Percentiles rank a stretch among this genome's conserved stretches.
Conservation (phyloP, 1,140 invertebrate species). For the Physella acuta region DNA sequence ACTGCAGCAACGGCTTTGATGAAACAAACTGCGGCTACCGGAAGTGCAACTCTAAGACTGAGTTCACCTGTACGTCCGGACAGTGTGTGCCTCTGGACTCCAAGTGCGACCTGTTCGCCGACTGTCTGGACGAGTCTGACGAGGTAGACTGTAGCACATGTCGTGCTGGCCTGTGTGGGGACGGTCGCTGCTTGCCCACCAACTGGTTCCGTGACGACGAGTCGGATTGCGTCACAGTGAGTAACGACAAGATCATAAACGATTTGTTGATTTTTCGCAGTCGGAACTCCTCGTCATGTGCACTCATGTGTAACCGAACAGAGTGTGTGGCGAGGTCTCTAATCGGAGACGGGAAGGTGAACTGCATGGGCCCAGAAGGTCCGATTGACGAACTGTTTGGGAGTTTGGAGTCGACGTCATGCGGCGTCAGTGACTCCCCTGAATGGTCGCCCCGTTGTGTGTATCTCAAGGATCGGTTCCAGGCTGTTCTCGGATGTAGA, state of each 20-base stretch:
- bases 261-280: neutral
- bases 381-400: slow-evolving; percentile 8
- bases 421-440: no score
- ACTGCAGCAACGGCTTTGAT: neutral
- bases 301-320: slow-evolving; percentile 13
- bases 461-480: neutral
- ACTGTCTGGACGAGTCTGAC: slow-evolving; percentile 6
- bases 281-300: neutral
- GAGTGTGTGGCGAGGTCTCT: neutral
- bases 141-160: slow-evolving; percentile 1
- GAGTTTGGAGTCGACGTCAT: neutral
- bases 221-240: neutral
- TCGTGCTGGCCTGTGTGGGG: neutral
- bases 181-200: neutral
- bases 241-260: no score
- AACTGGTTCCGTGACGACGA: slow-evolving; percentile 4
- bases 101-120: slow-evolving; percentile 6
- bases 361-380: slow-evolving; percentile 11
- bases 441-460: slow-evolving; percentile 10
- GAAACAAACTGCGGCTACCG: neutral
- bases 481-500: slow-evolving; percentile 1
- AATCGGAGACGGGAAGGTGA: neutral
- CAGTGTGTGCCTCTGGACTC: neutral
- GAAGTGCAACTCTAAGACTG: neutral
- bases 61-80: slow-evolving; percentile 3